These are phyloP conservation scores for Psilopsiagon aurifrons DNA, from an alignment of 2,113 vertebrate genomes.

Conservation along the genomic window DNA sequence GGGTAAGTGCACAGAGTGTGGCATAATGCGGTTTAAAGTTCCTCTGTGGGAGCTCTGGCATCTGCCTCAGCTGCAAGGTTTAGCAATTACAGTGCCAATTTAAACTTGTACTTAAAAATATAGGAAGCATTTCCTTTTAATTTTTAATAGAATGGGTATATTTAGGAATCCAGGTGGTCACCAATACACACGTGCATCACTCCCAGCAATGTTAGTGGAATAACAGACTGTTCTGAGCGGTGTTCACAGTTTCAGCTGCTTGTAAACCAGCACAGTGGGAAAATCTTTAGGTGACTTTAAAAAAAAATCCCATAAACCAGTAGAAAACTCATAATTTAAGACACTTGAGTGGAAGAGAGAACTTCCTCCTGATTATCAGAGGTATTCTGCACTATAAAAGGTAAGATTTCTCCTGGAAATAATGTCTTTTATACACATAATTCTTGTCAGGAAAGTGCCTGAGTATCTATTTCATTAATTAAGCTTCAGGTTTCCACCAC, in stretches of 20 bases:
- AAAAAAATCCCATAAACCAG: constrained; percentile 1
- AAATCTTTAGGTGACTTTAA: constrained; percentile 14
- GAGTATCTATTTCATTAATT: background rate
- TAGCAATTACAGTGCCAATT: constrained; percentile 2
- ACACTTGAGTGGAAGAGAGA: background rate
- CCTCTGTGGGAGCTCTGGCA: background rate
- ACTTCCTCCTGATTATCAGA: background rate
- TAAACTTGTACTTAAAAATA: background rate
- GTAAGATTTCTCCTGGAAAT: background rate
- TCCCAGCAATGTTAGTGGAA: background rate
- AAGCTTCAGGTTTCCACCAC: constrained; percentile 7
- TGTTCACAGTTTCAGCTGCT: constrained; percentile 17
- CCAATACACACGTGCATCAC: background rate
- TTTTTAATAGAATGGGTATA: background rate
- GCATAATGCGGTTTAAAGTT: background rate
- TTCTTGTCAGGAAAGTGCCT: background rate
- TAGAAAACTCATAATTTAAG: constrained; percentile 28
- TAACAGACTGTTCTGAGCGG: background rate
- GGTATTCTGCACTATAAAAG: constrained; percentile 1
- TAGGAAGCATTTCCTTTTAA: background rate
- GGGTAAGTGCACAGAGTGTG: accelerated
- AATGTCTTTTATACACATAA: background rate
- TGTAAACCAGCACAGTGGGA: constrained; percentile 18
- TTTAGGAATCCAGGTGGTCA: constrained; percentile 4
- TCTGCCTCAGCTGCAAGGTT: background rate